Conservation (phyloP, 2,113 vertebrate species). For the Scolopax mira region DNA sequence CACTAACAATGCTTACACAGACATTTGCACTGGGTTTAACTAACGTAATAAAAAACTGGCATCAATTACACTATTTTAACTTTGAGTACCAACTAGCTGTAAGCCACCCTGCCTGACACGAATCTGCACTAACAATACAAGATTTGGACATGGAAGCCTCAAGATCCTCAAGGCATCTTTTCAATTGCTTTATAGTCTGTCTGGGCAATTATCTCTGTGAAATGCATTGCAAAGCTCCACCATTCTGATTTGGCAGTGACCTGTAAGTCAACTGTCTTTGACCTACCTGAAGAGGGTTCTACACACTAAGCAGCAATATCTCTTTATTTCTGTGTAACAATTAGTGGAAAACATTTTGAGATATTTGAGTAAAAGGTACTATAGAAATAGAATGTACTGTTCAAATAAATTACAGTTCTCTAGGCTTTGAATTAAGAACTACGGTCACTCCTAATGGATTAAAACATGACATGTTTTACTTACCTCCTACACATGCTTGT, state of each 20-base stretch:
- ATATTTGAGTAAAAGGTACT: neutral
- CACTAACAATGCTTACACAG: neutral
- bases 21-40: neutral
- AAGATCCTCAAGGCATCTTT: neutral
- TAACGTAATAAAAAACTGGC: neutral
- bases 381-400: neutral
- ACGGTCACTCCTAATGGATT: neutral
- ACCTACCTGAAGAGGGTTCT: neutral
- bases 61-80: neutral
- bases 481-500: neutral
- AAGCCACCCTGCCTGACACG: neutral
- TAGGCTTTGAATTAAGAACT: constrained; percentile 14
- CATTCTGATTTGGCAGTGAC: neutral
- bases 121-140: neutral
- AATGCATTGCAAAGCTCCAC: neutral
- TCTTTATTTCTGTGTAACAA: neutral
- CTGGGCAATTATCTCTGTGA: neutral
- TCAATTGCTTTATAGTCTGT: neutral
- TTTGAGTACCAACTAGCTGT: neutral
- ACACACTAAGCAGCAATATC: neutral
- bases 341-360: neutral
- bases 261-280: neutral
- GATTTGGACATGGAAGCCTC: neutral
- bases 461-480: neutral
- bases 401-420: neutral